These are phyloP conservation scores for Drosophila subobscura DNA, from an alignment of 1,140 invertebrate genomes.

Conservation along the genomic window DNA sequence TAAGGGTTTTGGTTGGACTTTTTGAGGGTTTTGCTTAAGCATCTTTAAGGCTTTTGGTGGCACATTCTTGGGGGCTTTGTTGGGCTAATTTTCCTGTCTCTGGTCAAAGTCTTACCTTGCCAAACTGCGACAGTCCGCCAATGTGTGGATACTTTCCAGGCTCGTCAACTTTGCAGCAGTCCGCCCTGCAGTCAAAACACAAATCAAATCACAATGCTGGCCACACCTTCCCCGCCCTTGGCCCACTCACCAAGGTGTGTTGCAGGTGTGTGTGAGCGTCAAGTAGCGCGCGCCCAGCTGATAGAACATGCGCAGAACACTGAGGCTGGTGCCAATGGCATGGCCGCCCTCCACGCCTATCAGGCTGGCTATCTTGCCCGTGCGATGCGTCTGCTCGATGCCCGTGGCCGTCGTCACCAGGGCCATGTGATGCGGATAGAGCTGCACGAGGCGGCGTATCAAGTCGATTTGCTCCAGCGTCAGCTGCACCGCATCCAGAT, in stretches of 20 bases:
- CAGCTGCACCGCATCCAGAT: slow-evolving; percentile 92
- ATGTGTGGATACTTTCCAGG: slow-evolving; percentile 88
- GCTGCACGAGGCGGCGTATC: slow-evolving; percentile 91
- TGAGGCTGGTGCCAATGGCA: slow-evolving; percentile 92
- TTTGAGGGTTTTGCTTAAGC: no score
- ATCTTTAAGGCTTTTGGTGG: no score
- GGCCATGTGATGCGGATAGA: slow-evolving; percentile 91
- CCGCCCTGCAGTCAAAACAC: slow-evolving; percentile 85
- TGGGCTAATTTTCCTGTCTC: no score
- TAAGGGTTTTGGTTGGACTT: no score
- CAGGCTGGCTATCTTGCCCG: slow-evolving; percentile 88
- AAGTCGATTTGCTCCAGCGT: slow-evolving; percentile 94
- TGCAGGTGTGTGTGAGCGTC: slow-evolving; percentile 94
- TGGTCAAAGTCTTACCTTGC: slow-evolving; percentile 86
- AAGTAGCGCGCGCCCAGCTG: slow-evolving; percentile 92
- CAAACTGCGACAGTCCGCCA: slow-evolving; percentile 90
- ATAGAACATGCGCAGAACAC: slow-evolving; percentile 92
- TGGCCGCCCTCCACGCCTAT: slow-evolving; percentile 94
- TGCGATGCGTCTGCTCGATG: slow-evolving; percentile 86
- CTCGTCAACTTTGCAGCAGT: slow-evolving; percentile 88
- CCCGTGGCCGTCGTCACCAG: slow-evolving; percentile 90
- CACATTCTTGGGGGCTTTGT: no score
- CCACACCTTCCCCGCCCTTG: no score
- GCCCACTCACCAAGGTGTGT: slow-evolving; percentile 90
- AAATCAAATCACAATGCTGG: no score